Percentiles rank a stretch among this genome's conserved stretches.
Evolutionary conservation across 2,113 vertebrate genomes (phyloP).

Genomic region (Nipponia nippon): DNA sequence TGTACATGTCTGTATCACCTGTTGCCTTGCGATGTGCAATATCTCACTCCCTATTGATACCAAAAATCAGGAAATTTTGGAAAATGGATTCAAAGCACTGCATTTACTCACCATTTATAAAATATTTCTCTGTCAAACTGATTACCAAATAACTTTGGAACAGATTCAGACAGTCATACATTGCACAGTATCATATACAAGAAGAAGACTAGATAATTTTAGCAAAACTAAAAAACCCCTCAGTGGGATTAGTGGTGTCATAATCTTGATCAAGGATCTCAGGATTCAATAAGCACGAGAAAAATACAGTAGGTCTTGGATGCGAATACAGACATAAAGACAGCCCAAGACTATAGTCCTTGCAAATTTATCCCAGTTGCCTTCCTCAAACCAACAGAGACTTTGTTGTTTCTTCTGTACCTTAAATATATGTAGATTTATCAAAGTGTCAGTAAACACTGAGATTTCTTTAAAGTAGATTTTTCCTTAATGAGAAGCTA

Average conservation of each 20-base stretch:
- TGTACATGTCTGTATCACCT: not conserved
- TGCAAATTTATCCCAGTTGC: slow-evolving; percentile 35
- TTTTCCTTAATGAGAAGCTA: slow-evolving; percentile 55
- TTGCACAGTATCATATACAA: not conserved
- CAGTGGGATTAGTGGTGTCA: not conserved
- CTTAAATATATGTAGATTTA: slow-evolving; percentile 58
- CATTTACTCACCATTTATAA: not conserved
- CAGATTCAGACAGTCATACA: not conserved
- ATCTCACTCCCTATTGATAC: not conserved
- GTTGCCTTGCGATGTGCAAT: not conserved
- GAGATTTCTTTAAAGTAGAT: not conserved
- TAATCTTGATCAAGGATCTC: not conserved
- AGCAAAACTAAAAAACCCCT: not conserved
- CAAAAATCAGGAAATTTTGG: not conserved
- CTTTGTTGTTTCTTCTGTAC: slow-evolving; percentile 37
- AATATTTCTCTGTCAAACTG: not conserved
- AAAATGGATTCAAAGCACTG: not conserved
- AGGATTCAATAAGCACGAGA: not conserved
- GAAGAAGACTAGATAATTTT: not conserved
- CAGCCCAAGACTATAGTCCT: not conserved
- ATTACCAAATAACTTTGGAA: not conserved
- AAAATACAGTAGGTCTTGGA: not conserved
- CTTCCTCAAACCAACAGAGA: slow-evolving; percentile 49
- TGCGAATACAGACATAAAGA: not conserved
- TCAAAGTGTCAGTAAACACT: slow-evolving; percentile 51